Percentiles rank a stretch among this genome's conserved stretches.
Conservation (phyloP, 1,140 invertebrate species). For the Orchestia grillus region DNA sequence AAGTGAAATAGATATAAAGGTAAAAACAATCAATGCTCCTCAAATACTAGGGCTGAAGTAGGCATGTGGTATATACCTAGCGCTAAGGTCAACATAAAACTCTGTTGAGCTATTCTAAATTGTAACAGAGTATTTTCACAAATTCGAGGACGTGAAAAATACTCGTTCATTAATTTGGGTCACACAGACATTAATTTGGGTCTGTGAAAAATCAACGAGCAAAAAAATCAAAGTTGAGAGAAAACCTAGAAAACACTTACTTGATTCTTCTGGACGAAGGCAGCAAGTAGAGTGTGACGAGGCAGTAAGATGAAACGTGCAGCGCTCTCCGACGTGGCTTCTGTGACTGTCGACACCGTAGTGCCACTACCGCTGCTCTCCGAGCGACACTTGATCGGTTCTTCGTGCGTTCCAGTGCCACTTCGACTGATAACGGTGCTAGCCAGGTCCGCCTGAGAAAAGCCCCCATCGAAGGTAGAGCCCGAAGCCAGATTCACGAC, state of each 20-base stretch:
- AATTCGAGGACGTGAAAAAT: neutral
- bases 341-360: slow-evolving; percentile 2
- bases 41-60: no score
- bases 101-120: no score
- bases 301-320: neutral
- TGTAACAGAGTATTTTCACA: neutral
- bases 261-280: slow-evolving; percentile 12
- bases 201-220: no score
- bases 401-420: neutral
- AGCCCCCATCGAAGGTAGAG: neutral
- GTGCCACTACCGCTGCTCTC: slow-evolving; percentile 21
- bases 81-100: no score
- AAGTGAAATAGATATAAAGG: no score
- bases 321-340: neutral
- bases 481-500: neutral
- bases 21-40: no score
- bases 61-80: no score
- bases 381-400: neutral
- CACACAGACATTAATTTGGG: no score
- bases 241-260: neutral
- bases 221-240: neutral
- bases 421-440: neutral
- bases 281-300: neutral
- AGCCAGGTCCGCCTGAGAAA: neutral
- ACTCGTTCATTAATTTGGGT: no score